Conservation (phyloP, 2,888 invertebrate genomes). For the Ellobium chinense region DNA sequence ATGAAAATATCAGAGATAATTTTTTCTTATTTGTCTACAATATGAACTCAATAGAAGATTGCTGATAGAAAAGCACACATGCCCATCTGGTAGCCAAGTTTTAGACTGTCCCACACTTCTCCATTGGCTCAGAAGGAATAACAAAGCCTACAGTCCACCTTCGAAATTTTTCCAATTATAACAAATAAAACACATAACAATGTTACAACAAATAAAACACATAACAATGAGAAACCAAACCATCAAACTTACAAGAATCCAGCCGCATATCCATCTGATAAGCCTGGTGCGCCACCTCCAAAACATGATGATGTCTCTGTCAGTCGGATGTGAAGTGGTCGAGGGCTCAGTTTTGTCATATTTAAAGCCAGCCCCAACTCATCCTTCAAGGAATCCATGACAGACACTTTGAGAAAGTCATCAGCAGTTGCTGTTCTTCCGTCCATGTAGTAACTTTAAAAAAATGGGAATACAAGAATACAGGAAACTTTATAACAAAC, state of each 20-base stretch:
- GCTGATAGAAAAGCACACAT: too few relatives aligned
- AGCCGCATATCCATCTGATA: conserved; percentile 47
- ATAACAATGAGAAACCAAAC: neutral
- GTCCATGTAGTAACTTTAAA: conserved; percentile 79
- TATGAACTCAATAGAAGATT: too few relatives aligned
- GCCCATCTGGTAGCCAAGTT: too few relatives aligned
- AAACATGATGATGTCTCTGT: conserved; percentile 52
- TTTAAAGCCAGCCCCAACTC: conserved; percentile 57
- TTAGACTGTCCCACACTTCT: too few relatives aligned
- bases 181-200: too few relatives aligned
- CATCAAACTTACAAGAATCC: conserved; percentile 48
- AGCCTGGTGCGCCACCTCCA: conserved; percentile 45
- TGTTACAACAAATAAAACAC: neutral
- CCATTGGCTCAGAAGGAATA: too few relatives aligned
- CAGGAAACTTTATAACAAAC: too few relatives aligned
- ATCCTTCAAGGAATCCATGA: conserved; percentile 82
- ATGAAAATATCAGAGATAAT: too few relatives aligned
- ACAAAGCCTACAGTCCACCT: too few relatives aligned
- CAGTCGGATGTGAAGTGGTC: conserved; percentile 27
- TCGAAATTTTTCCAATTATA: too few relatives aligned
- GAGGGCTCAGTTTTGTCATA: neutral
- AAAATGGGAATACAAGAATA: neutral
- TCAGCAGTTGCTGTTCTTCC: conserved; percentile 83
- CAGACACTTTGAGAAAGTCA: conserved; percentile 85
- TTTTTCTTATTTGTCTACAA: too few relatives aligned